phyloP scores from a whole-genome alignment of 2,888 invertebrate species.

The Prionchulus punctatus region DNA sequence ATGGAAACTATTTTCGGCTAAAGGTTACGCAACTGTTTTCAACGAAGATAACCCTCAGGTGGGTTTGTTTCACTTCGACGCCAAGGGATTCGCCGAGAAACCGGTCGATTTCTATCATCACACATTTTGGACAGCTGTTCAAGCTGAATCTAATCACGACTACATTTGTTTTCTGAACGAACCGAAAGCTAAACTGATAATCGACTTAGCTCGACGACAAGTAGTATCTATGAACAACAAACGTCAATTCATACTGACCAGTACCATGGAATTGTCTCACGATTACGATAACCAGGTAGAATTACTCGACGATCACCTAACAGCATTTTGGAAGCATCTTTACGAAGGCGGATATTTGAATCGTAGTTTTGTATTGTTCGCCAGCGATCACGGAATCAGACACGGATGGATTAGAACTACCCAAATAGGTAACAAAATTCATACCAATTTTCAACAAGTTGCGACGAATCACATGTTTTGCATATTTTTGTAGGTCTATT shows the following conservation, averaged over 20 bases:
- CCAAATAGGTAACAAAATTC: too few species aligned
- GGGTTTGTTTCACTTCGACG: slow-evolving; percentile 10
- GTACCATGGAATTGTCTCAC: not conserved
- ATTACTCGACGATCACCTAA: not conserved
- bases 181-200: not conserved
- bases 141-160: too few species aligned
- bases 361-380: not conserved
- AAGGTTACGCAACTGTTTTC: slow-evolving; percentile 6
- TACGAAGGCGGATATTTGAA: slow-evolving; percentile 3
- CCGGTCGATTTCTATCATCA: slow-evolving; percentile 5
- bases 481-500: slow-evolving; percentile 9
- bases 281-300: not conserved
- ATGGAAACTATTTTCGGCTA: slow-evolving; percentile 3
- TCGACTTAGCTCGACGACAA: not conserved
- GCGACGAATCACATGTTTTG: too few species aligned
- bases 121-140: not conserved
- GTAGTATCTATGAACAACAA: not conserved
- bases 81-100: slow-evolving; percentile 1
- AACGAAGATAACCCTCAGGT: slow-evolving; percentile 8
- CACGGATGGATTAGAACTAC: not conserved
- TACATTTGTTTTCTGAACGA: not conserved
- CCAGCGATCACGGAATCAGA: slow-evolving; percentile 7
- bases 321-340: not conserved
- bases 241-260: not conserved
- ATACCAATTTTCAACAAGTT: too few species aligned